phyloP scores from a whole-genome alignment of 2,888 invertebrate species.

The Andrena minutula region DNA sequence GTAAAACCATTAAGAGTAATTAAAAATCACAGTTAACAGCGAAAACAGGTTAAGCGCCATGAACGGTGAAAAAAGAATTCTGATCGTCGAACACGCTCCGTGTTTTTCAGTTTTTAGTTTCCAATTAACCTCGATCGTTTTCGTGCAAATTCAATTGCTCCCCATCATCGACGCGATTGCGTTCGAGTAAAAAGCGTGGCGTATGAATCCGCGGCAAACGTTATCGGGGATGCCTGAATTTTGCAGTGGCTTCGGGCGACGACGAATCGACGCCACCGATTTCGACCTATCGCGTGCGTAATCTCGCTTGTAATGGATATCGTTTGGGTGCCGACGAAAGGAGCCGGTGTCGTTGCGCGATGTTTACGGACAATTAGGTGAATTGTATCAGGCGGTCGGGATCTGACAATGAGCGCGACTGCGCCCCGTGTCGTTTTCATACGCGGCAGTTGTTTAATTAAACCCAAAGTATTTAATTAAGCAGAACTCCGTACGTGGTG shows the following conservation, averaged over 20 bases:
- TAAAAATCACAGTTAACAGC: slow-evolving; percentile 33
- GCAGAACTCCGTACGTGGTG: slow-evolving; percentile 41
- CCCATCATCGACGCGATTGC: slow-evolving; percentile 33
- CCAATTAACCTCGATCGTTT: slow-evolving; percentile 45
- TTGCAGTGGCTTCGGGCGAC: slow-evolving; percentile 1
- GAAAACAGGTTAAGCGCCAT: background rate
- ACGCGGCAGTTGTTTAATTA: slow-evolving; percentile 56
- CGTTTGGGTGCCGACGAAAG: slow-evolving; percentile 20
- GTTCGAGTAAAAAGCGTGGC: slow-evolving; percentile 2
- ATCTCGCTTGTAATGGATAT: slow-evolving; percentile 26
- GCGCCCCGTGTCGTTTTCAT: slow-evolving; percentile 39
- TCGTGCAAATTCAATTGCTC: slow-evolving; percentile 41
- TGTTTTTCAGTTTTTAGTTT: slow-evolving; percentile 38
- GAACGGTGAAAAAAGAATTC: slow-evolving; percentile 10
- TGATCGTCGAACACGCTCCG: background rate
- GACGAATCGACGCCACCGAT: slow-evolving; percentile 23
- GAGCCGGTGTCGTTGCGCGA: slow-evolving; percentile 16
- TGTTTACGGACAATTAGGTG: slow-evolving; percentile 37
- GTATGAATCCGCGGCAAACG: slow-evolving; percentile 11
- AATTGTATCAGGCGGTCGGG: slow-evolving; percentile 28
- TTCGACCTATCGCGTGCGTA: background rate
- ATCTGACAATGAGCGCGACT: background rate
- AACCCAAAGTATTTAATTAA: slow-evolving; percentile 69
- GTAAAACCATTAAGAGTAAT: slow-evolving; percentile 35
- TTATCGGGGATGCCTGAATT: slow-evolving; percentile 22